Evolutionary conservation across 2,113 vertebrate genomes (phyloP), one percentile per base, ranked within the genome.

Genomic region (Ochotona princeps): DNA sequence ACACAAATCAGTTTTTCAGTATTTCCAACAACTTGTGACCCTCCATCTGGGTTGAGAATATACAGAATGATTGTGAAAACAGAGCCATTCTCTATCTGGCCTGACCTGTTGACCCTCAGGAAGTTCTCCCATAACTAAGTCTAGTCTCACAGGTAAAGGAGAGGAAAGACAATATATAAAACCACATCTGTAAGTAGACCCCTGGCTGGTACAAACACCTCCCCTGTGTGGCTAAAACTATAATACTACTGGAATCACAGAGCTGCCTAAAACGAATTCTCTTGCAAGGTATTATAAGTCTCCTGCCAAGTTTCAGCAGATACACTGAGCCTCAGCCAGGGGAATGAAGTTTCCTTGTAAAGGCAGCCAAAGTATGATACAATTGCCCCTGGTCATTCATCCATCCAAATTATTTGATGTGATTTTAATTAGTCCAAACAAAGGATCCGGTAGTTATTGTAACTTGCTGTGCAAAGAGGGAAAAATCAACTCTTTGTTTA

Each of bases 401-500:
- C 90, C 96, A 83, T 96, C 87, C 93, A 83, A 97, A 98, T 97
- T 97, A 96, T 97, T 96, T 97, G 74, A 80, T 97, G 83, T 72
- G 80, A 70, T 96, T 96, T 97, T 97, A 98, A 98, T 98, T 98
- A 98, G 95, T 92, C 81, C 76, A 95, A 97, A 97, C 92, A 97
- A 97, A 90, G 95, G 87, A 72, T 89, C 70, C 66, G 44, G 47
- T 30, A 95, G 67, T 96, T 97, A 96, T 92, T 97, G 92, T 49
- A 96, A 95, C 93, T 95, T 70, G 61, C 79, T 96, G 66, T 81
- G 94, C 67, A 96, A 97, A 97, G 32, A 95, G 54, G 73, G 93
- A 90, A 97, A 44, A 97, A 94, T 93, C 93, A 97, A 96, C 86
- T 82, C 82, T 97, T 98, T 98, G 97, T 98, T 98, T 98, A 98